A percentile compares a stretch with the other conserved stretches of the same genome.
Evolutionary conservation across 2,113 vertebrate genomes (phyloP).

Genomic region (Equus quagga): DNA sequence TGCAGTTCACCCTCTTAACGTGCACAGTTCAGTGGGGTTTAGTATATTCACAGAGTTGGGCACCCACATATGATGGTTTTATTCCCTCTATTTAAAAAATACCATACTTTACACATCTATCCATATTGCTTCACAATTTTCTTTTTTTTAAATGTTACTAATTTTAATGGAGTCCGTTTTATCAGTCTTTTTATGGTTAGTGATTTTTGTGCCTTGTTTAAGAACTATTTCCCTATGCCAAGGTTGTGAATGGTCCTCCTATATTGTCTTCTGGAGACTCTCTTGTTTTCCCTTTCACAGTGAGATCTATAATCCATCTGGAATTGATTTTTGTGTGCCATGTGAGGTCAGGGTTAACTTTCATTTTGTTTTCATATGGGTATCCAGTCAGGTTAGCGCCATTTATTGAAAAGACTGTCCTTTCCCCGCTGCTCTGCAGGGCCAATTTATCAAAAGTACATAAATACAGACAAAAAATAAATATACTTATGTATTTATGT

Average conservation of each 20-base stretch:
- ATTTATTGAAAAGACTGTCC: not conserved
- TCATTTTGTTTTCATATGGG: slow-evolving; percentile 40
- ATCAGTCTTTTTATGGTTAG: not conserved
- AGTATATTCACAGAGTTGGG: too few species aligned
- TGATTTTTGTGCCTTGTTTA: slow-evolving; percentile 17
- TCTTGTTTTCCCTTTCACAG: slow-evolving; percentile 24
- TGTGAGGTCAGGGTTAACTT: not conserved
- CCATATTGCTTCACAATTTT: too few species aligned
- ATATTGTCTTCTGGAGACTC: not conserved
- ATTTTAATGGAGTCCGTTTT: not conserved
- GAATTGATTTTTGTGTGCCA: not conserved
- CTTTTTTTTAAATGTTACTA: not conserved
- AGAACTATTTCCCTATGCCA: slow-evolving; percentile 1
- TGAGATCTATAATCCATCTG: not conserved
- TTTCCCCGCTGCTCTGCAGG: not conserved
- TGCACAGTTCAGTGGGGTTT: too few species aligned
- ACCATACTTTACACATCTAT: too few species aligned
- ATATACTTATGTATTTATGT: not conserved
- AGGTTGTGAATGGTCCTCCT: not conserved
- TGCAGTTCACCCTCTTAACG: too few species aligned
- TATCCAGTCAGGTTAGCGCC: not conserved
- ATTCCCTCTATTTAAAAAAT: too few species aligned
- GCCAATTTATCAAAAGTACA: not conserved
- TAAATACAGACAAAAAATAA: not conserved
- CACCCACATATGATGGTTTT: too few species aligned